Percentiles rank a stretch among this genome's conserved stretches.
These are phyloP conservation scores for Alouatta caraya DNA, from an alignment of 2,797 vertebrate genomes.

Conservation along the genomic window DNA sequence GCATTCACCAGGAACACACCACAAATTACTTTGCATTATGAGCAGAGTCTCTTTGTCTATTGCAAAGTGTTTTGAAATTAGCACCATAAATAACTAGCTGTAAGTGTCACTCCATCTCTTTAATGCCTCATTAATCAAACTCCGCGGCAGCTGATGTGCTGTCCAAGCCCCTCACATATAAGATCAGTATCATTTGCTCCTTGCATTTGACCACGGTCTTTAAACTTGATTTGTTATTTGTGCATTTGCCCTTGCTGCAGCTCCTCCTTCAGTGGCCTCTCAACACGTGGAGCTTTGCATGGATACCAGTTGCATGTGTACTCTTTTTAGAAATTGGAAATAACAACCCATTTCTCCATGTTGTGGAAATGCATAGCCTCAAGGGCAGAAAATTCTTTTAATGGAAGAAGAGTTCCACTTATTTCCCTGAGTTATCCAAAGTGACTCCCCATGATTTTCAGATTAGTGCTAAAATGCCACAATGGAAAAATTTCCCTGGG, in stretches of 20 bases:
- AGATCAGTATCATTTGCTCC: slow-evolving; percentile 64
- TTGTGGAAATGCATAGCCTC: neutral
- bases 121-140: slow-evolving; percentile 86
- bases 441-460: neutral
- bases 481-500: neutral
- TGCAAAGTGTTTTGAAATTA: slow-evolving; percentile 85
- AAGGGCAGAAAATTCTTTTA: neutral
- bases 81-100: slow-evolving; percentile 82
- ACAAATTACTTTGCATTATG: slow-evolving; percentile 85
- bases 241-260: neutral
- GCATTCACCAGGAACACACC: slow-evolving; percentile 80
- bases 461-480: neutral
- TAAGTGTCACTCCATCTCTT: slow-evolving; percentile 84
- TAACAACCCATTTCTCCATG: neutral
- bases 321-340: slow-evolving; percentile 36
- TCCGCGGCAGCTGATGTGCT: slow-evolving; percentile 60
- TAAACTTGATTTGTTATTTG: slow-evolving; percentile 64
- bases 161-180: slow-evolving; percentile 61
- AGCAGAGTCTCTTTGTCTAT: slow-evolving; percentile 84
- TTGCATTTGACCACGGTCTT: slow-evolving; percentile 62
- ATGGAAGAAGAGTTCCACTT: neutral
- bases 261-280: neutral
- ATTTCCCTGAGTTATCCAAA: neutral
- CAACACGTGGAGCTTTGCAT: neutral
- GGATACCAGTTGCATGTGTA: neutral